Evolutionary conservation across 2,888 invertebrate species (phyloP).

Genomic region (Resseliella maxima): DNA sequence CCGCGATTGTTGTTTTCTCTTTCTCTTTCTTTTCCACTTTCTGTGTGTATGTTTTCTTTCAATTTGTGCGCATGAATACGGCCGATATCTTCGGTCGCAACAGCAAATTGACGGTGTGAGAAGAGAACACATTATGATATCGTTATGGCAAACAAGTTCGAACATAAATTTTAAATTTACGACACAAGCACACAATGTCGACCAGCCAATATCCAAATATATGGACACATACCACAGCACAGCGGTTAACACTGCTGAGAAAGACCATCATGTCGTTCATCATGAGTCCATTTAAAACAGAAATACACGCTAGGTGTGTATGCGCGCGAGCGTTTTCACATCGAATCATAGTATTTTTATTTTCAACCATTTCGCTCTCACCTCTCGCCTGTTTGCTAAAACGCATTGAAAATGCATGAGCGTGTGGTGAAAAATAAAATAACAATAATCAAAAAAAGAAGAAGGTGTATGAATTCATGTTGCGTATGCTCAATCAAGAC

Average conservation of each 20-base stretch:
- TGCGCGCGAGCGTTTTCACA: too few species aligned
- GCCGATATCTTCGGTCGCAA: neutral
- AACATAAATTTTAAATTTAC: conserved; percentile 52
- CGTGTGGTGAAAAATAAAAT: too few species aligned
- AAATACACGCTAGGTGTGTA: too few species aligned
- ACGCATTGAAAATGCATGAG: neutral
- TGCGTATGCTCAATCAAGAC: neutral
- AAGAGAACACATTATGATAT: conserved; percentile 53
- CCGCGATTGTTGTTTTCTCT: neutral
- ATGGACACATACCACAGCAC: conserved; percentile 15
- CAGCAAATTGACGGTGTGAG: neutral
- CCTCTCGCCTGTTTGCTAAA: neutral
- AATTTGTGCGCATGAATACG: neutral
- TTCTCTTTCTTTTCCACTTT: neutral
- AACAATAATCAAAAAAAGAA: too few species aligned
- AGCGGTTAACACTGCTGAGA: neutral
- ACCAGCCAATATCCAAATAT: conserved; percentile 9
- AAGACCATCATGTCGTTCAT: neutral
- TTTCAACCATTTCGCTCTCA: neutral
- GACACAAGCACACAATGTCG: conserved; percentile 14
- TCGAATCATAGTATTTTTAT: neutral
- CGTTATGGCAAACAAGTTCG: conserved; percentile 51
- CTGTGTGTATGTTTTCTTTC: neutral
- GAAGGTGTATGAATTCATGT: conserved; percentile 49
- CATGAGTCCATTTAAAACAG: neutral